Conservation (phyloP, 2,888 invertebrate species). For the Entomobrya proxima region DNA sequence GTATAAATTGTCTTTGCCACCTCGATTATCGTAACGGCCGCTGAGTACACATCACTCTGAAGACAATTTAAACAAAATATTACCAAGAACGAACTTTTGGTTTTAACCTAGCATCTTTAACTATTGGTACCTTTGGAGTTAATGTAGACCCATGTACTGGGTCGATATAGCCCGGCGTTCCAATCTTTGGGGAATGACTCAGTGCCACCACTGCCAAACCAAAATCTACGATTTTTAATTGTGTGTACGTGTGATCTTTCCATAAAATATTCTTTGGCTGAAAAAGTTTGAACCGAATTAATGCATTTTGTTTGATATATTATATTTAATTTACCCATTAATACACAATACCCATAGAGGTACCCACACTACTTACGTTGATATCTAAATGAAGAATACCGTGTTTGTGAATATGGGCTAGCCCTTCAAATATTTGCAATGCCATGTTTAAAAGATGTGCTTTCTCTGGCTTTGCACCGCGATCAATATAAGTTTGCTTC, state of each 20-base stretch:
- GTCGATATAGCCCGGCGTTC: slow-evolving; percentile 56
- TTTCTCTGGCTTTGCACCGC: neutral
- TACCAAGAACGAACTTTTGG: neutral
- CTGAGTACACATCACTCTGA: slow-evolving; percentile 69
- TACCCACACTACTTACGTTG: slow-evolving; percentile 39
- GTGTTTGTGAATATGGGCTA: slow-evolving; percentile 49
- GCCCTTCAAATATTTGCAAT: slow-evolving; percentile 55
- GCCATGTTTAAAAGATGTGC: neutral
- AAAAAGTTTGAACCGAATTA: neutral
- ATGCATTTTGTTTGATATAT: neutral
- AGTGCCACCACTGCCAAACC: slow-evolving; percentile 51
- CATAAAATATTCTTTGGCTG: slow-evolving; percentile 69
- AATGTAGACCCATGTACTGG: slow-evolving; percentile 33
- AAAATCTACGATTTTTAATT: slow-evolving; percentile 66
- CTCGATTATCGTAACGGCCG: slow-evolving; percentile 60
- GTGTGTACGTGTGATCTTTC: slow-evolving; percentile 21
- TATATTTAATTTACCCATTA: neutral
- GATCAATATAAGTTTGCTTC: slow-evolving; percentile 43
- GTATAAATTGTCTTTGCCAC: slow-evolving; percentile 61
- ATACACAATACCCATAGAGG: neutral
- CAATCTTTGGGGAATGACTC: neutral
- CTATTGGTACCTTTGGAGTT: slow-evolving; percentile 56
- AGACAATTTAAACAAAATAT: neutral
- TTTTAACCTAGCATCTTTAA: neutral
- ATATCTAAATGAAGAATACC: slow-evolving; percentile 67